phyloP scores from a whole-genome alignment of 2,113 vertebrate species.

The Baryphthengus martii region DNA sequence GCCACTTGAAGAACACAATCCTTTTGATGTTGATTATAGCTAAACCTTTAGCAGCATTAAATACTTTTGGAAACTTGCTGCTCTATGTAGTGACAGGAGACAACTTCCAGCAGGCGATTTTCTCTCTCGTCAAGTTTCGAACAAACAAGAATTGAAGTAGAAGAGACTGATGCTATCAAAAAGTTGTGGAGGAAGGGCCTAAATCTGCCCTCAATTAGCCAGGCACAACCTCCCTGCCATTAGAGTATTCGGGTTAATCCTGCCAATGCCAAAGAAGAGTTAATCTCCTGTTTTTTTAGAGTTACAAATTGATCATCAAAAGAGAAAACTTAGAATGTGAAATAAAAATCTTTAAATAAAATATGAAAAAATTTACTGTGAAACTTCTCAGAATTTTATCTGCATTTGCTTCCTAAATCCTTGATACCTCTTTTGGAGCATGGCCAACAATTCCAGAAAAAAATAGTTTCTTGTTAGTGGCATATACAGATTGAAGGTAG shows the following conservation, averaged over 20 bases:
- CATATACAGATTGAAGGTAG: background rate
- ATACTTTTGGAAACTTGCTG: constrained; percentile 78
- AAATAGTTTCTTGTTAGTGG: background rate
- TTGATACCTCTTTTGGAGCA: background rate
- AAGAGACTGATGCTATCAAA: background rate
- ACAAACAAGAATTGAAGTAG: background rate
- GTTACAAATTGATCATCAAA: background rate
- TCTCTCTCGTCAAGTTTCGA: constrained; percentile 13
- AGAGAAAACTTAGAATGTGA: background rate
- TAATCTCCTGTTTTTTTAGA: background rate
- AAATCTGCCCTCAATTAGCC: background rate
- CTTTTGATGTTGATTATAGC: constrained; percentile 62
- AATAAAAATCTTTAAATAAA: constrained; percentile 30
- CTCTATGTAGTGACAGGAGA: constrained; percentile 78
- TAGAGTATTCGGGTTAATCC: background rate
- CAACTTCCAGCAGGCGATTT: constrained; percentile 70
- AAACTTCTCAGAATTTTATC: background rate
- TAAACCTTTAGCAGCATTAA: constrained; percentile 77
- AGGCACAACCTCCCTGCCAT: background rate
- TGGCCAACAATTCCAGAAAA: background rate
- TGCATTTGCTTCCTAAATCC: background rate
- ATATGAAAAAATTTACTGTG: background rate
- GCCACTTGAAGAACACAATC: background rate
- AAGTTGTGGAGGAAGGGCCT: background rate
- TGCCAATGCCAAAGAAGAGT: background rate